Base-by-base conservation (phyloP, 2,888 invertebrate genomes). In the Calephelis perditalis region DNA sequence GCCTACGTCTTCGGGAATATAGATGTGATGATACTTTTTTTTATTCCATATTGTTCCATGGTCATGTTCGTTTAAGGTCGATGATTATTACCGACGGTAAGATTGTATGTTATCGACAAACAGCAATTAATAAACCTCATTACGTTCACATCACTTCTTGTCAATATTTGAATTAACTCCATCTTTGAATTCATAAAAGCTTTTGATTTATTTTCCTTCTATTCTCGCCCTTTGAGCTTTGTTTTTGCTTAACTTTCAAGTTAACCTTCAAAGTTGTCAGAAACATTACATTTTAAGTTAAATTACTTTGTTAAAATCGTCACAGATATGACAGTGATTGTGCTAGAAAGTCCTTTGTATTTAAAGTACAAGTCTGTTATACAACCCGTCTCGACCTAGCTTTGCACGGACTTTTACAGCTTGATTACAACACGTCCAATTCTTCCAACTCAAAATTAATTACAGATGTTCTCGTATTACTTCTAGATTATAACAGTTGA, bases 111-210 rank as follows among this genome's bases (percentile, higher is more conserved):
- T 35, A 40, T 36, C 15, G 10, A 43, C 45, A 57, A 44, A 26
- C n/a, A 9, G 7, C 8, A 7, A 40, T 40, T 40, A 40, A 26
- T 26, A 4, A 26, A 49, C 15, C 49, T 26, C 3, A 26, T 47
- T 49, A 49, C 7, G 6, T 40, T 26, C 26, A 9, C 49, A 9
- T 15, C 49, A 49, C 49, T 49, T n/a, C 26, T 49, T 15, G 26
- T 49, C 5, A 49, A 49, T 49, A n/a, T 49, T 26, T 26, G 49
- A 49, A 49, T 49, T 49, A 49, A 49, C 26, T 47, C 47, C 49
- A 12, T 47, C 12, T 49, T 49, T 49, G 49, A 49, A 49, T 49
- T 26, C 49, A 49, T 49, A 49, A 49, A 49, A 49, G 49, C 49
- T 49, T 49, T 49, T 49, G 26, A 49, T 8, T 49, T 49, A 49